These are phyloP conservation scores for Apamea sordens DNA, from an alignment of 2,888 invertebrate genomes.

Conservation along the genomic window DNA sequence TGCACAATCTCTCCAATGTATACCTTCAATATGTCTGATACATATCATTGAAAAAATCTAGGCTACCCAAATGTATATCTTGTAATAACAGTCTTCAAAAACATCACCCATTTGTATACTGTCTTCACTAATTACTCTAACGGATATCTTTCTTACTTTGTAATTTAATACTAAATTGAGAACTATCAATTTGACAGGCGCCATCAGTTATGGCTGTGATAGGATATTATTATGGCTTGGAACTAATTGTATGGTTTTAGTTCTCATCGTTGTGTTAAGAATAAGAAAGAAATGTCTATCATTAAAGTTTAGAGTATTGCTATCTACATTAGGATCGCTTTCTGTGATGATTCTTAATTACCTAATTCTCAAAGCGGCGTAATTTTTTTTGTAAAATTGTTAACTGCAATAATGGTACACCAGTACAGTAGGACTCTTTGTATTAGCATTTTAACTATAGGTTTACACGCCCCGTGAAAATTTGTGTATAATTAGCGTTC, in stretches of 20 bases:
- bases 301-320: conserved; percentile 34
- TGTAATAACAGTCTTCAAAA: conserved; percentile 61
- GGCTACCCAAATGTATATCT: conserved; percentile 49
- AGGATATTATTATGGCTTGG: conserved; percentile 55
- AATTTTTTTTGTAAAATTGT: conserved; percentile 17
- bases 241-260: conserved; percentile 51
- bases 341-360: not conserved
- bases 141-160: conserved; percentile 63
- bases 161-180: conserved; percentile 70
- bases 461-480: conserved; percentile 21
- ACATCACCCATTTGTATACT: conserved; percentile 68
- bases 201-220: conserved; percentile 61
- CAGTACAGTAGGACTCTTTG: not conserved
- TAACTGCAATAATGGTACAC: not conserved
- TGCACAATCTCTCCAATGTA: not conserved
- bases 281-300: conserved; percentile 42
- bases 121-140: conserved; percentile 69
- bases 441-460: conserved; percentile 15
- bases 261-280: conserved; percentile 48
- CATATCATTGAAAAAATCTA: conserved; percentile 29
- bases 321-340: conserved; percentile 26
- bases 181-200: conserved; percentile 68
- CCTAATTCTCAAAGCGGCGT: not conserved
- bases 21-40: not conserved
- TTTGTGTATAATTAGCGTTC: not conserved